Conservation (phyloP, 2,797 vertebrate genomes). For the Pseudochaenichthys georgianus region DNA sequence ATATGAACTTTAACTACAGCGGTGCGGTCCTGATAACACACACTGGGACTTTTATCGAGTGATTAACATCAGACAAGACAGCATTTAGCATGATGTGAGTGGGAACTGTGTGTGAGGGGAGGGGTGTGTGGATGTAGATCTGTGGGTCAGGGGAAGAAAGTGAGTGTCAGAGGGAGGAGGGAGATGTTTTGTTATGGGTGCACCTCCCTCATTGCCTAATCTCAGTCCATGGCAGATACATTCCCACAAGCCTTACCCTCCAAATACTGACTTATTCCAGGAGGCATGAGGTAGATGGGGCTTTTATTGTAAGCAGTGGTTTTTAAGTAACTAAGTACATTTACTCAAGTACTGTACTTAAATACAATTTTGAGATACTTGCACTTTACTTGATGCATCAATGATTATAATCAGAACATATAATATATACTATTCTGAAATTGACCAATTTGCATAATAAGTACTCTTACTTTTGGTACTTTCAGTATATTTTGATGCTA, state of each 20-base stretch:
- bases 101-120: conserved; percentile 24
- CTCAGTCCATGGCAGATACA: conserved; percentile 34
- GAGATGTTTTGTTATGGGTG: conserved; percentile 41
- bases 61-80: conserved; percentile 64
- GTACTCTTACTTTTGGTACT: too few species aligned
- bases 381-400: too few species aligned
- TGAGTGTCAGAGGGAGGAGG: conserved; percentile 1
- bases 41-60: conserved; percentile 64
- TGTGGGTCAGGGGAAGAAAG: conserved; percentile 34
- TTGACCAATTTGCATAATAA: too few species aligned
- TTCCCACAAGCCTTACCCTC: conserved; percentile 48
- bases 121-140: conserved; percentile 20
- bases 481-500: too few species aligned
- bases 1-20: conserved; percentile 64
- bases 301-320: neutral
- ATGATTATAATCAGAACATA: too few species aligned
- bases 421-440: too few species aligned
- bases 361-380: too few species aligned
- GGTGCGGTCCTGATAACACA: conserved; percentile 66
- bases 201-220: conserved; percentile 25
- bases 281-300: conserved; percentile 14
- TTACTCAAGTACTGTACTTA: too few species aligned
- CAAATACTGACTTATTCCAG: conserved; percentile 58
- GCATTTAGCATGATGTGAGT: conserved; percentile 37
- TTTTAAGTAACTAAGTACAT: too few species aligned